Evolutionary conservation across 92 coral and sea anemone species (phyloP), one percentile per base, ranked within the genome.

Genomic region (Umimayanthus kanabou): DNA sequence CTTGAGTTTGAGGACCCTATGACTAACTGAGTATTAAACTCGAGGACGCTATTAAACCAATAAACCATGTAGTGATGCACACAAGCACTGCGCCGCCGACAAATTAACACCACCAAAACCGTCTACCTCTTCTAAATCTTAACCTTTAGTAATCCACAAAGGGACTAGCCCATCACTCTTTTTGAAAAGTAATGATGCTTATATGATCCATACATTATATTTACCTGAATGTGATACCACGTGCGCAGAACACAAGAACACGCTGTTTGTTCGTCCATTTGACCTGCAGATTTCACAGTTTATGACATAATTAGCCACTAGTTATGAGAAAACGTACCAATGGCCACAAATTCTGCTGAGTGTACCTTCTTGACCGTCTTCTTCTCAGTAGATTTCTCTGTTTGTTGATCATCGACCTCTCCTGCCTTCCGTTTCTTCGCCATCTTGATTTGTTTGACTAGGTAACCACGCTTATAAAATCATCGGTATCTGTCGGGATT

Each of bases 241-340:
- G 98, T 90, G 98, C 93, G 61, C 97, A 95, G 70, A 97, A 97
- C 72, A 97, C 96, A 2, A 97, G 87, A 14, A 97, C 99, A 42
- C 99, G 93, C 76, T 97, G 98, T 89, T 97, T 97, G 93, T 97
- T 97, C 47, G 96, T 92, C 98, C 96, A 97, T 77, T 97, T 97
- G 49, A 87, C 93, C 94, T 95, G 91, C 43, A 53, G 78, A 70
- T 83, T 45, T 67, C 25, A 70, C 6, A 18, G 9, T 65, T 16
- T 80, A 30, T 14, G 15, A 50, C 40, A 72, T 22, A 76, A 13
- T 76, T 23, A 76, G 6, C 18, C 23, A 23, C 18, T 30, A 13
- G n/a, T 1, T 43, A 29, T 49, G 1, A 49, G 40, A 6, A 69
- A 45, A 67, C 9, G 45, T 1, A 16, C 18, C 5, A 8, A 45